Conservation (phyloP, 2,888 invertebrate genomes). For the Caenorhabditis angaria region DNA sequence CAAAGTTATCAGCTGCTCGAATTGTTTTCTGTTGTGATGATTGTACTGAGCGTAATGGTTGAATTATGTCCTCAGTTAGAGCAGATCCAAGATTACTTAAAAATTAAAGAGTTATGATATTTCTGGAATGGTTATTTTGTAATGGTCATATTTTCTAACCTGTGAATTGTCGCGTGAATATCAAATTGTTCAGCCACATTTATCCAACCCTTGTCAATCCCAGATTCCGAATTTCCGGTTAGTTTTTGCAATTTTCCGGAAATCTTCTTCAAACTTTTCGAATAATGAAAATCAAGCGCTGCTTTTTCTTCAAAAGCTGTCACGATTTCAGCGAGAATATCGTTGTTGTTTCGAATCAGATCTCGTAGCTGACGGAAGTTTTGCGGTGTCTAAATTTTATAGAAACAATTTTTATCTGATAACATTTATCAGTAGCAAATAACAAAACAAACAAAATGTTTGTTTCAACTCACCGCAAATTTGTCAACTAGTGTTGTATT, state of each 20-base stretch:
- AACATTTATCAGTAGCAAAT: constrained; percentile 1
- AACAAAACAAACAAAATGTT: background rate
- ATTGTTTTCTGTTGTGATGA: constrained; percentile 54
- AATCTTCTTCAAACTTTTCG: constrained; percentile 56
- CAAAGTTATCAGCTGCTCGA: constrained; percentile 49
- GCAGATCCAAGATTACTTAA: constrained; percentile 61
- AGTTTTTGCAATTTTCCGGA: constrained; percentile 53
- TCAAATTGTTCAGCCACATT: constrained; percentile 63
- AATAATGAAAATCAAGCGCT: constrained; percentile 55
- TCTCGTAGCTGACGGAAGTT: constrained; percentile 53
- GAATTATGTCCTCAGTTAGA: constrained; percentile 59
- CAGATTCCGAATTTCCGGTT: constrained; percentile 48
- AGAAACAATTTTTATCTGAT: no score
- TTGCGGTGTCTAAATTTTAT: constrained; percentile 48
- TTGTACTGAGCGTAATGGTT: constrained; percentile 58
- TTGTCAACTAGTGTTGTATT: constrained; percentile 46
- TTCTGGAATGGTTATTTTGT: background rate
- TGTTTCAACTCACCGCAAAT: constrained; percentile 44
- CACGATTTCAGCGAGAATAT: constrained; percentile 51
- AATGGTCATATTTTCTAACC: constrained; percentile 15
- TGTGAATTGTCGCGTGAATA: constrained; percentile 61
- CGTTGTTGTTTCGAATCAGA: constrained; percentile 50
- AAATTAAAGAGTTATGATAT: background rate
- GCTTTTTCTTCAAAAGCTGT: constrained; percentile 56
- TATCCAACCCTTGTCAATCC: constrained; percentile 61